Evolutionary conservation across 1,140 invertebrate species (phyloP), one percentile per base, ranked within the genome.

Genomic region (Bombus superbus): DNA sequence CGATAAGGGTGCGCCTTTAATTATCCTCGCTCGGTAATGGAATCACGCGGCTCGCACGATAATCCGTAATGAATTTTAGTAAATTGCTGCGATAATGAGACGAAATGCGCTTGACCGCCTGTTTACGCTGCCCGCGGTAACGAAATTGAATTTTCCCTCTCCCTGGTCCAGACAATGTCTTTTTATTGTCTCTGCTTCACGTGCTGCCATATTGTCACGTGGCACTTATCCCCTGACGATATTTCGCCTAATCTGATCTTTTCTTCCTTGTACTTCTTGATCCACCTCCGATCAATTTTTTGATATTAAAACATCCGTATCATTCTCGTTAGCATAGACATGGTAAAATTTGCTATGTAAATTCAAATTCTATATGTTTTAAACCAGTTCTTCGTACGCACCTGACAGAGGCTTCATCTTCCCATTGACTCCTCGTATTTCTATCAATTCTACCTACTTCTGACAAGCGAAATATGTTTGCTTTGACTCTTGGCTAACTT

Each of bases 31-130:
- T 32, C 3, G 44, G 3, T 80, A 80, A 80, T 80, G 66, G 78
- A 80, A 80, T 69, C 77, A 53, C 64, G 64, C 22, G 64, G 64
- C 32, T 47, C 44, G 44, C 66, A 35, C 62, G 66, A 71, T 80
- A 80, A 80, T 80, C 66, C 44, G 35, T 80, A 80, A 80, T 80
- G 78, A 69, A 80, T 80, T 80, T 71, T 53, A 68, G 77, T 79
- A 79, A 79, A 79, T 79, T 79, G 77, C 40, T 22, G 62, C 22
- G 62, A 44, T 35, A 79, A 80, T 79, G 62, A 35, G 68, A 79
- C 47, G 59, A 68, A 79, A 66, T n/a, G 59, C 59, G 77, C 62
- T 25, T 28, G 40, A n/a, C 62, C 59, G 40, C 62, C 13, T 47
- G 40, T 35, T 44, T 44, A 40, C 53, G 35, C 75, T 25, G 35